Evolutionary conservation across 2,888 invertebrate species (phyloP), one percentile per base, ranked within the genome.

Genomic region (Seira sanloemensis): DNA sequence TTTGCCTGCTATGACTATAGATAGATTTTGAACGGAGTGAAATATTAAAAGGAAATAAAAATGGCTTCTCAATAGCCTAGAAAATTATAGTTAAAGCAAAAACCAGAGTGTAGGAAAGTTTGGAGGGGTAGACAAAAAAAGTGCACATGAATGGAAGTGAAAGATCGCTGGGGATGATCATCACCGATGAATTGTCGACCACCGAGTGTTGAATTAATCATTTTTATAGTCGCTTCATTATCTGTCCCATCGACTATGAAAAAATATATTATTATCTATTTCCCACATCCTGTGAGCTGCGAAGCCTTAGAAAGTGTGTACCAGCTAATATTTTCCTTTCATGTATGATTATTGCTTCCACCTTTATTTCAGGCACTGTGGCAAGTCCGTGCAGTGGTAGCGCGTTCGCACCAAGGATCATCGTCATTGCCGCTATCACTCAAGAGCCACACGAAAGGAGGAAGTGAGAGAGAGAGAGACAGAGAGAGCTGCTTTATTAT

Each of bases 161-260:
- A 87, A 87, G 86, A 87, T 87, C 72, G 81, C 50, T 68, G 80
- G 68, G 74, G 81, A 84, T 79, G 81, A 86, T 84, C 85, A 85
- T 79, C 85, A 80, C 78, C 85, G 83, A 86, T 85, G 85, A 87
- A 86, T 85, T 86, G 73, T 85, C 71, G 81, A 19, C 37, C 27
- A 65, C 54, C 12, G 72, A 21, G n/a, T 66, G 72, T 75, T 82
- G 77, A 88, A 88, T 88, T 87, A 85, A 88, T 88, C 87, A 88
- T 88, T 88, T 88, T 88, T 88, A 88, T 88, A 75, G 86, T 78
- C 86, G 69, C 86, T 88, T 88, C 87, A 88, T 88, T 87, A 87
- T 86, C 85, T 86, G 81, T 79, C 84, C 84, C 84, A 84, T 84
- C 74, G 78, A 84, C 79, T 75, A 79, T 71, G 78, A 84, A 79